Percentiles rank a stretch among this genome's conserved stretches.
phyloP scores from a whole-genome alignment of 2,113 vertebrate genomes.

The Percopsis transmontana region DNA sequence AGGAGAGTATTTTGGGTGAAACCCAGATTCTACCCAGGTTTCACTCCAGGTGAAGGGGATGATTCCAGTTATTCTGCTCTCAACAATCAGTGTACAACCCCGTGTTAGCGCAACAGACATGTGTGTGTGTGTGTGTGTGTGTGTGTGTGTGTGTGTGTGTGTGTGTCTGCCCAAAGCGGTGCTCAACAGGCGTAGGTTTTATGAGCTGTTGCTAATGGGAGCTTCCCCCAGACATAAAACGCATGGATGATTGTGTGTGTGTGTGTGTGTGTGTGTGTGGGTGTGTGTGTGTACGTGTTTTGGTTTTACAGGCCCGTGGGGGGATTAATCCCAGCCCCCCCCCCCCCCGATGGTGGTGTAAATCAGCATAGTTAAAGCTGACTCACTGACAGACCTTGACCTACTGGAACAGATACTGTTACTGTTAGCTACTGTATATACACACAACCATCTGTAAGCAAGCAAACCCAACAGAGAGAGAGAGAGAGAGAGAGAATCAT shows the following conservation, averaged over 20 bases:
- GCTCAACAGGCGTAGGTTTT: constrained; percentile 67
- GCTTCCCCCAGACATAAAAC: constrained; percentile 65
- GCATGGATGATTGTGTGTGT: constrained; percentile 25
- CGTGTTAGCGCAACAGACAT: background rate
- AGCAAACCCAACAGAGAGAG: too few species aligned
- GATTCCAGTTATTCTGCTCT: too few species aligned
- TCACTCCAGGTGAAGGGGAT: too few species aligned
- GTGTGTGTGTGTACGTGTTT: constrained; percentile 24
- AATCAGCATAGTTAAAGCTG: constrained; percentile 41
- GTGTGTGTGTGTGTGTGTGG: constrained; percentile 3
- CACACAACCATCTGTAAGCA: too few species aligned
- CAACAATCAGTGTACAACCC: too few species aligned
- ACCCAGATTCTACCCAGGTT: background rate
- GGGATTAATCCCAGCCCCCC: constrained; percentile 34
- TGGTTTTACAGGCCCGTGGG: constrained; percentile 25
- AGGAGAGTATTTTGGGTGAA: too few species aligned
- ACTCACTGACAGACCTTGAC: too few species aligned
- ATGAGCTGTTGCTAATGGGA: constrained; percentile 72
- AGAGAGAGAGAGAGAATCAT: too few species aligned
- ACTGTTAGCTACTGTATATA: too few species aligned
- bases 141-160: constrained; percentile 3
- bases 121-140: constrained; percentile 9
- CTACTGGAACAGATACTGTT: too few species aligned
- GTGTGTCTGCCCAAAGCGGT: constrained; percentile 31
- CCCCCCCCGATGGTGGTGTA: constrained; percentile 60